phyloP scores from a whole-genome alignment of 2,797 vertebrate species.

The Eurystomus glaucurus region DNA sequence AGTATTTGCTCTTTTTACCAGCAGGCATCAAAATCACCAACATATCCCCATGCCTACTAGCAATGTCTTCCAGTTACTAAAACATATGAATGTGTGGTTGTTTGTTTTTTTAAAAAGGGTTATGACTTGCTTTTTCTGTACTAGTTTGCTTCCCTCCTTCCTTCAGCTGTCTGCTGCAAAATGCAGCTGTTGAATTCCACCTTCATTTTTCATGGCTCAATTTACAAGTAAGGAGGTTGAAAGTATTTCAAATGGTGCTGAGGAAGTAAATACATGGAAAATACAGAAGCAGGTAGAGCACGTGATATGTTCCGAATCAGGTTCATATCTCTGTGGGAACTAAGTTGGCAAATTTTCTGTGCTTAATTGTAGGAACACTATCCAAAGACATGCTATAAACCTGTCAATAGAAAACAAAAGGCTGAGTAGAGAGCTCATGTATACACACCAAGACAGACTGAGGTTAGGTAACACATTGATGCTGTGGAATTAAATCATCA shows the following conservation, averaged over 20 bases:
- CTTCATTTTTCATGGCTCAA: background rate
- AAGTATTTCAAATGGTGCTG: background rate
- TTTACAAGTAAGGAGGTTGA: background rate
- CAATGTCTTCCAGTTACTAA: background rate
- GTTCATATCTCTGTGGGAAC: background rate
- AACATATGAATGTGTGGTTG: rapidly evolving
- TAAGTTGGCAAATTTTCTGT: background rate
- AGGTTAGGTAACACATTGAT: background rate
- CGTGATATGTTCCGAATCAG: background rate
- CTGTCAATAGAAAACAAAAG: background rate
- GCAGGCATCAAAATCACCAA: background rate
- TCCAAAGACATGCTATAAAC: background rate
- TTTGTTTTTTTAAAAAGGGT: background rate
- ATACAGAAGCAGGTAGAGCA: background rate
- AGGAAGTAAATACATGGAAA: background rate
- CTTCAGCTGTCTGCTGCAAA: background rate
- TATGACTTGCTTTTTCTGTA: background rate
- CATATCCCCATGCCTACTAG: background rate
- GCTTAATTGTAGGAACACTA: background rate
- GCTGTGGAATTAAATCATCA: background rate
- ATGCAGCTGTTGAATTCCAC: background rate
- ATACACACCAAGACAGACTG: background rate
- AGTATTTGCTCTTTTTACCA: background rate
- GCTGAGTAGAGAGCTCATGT: background rate
- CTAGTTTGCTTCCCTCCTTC: background rate